These are phyloP conservation scores for Corythaeola cristata DNA, from an alignment of 2,113 vertebrate species.

Conservation along the genomic window DNA sequence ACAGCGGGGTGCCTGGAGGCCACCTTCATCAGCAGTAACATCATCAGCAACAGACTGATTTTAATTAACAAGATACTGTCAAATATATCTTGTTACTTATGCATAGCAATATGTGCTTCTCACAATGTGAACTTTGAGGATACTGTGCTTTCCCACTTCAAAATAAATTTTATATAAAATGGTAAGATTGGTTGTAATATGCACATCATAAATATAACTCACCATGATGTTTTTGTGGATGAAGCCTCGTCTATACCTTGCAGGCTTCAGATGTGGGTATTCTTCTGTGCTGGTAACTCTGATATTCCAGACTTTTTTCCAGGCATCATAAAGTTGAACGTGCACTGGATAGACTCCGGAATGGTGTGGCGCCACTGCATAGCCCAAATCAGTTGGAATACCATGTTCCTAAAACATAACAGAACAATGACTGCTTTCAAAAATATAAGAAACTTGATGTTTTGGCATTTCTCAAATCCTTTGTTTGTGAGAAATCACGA, in stretches of 20 bases:
- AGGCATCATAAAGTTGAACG: conserved; percentile 94
- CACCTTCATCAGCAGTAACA: conserved; percentile 19
- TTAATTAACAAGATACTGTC: conserved; percentile 14
- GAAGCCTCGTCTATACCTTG: conserved; percentile 91
- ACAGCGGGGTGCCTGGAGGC: not conserved
- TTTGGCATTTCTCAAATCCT: not conserved
- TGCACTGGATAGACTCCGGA: conserved; percentile 97
- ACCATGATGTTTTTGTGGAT: conserved; percentile 95
- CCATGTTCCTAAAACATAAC: conserved; percentile 84
- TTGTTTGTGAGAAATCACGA: not conserved
- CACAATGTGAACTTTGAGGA: not conserved
- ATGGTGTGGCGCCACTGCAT: conserved; percentile 95
- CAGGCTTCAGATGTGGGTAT: conserved; percentile 96
- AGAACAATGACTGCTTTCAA: not conserved
- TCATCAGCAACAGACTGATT: conserved; percentile 15
- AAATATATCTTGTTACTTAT: conserved; percentile 1
- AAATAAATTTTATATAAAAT: not conserved
- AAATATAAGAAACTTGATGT: not conserved
- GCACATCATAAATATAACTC: conserved; percentile 33
- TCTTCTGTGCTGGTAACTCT: conserved; percentile 96
- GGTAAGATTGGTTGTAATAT: not conserved
- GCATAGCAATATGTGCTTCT: not conserved
- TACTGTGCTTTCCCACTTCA: not conserved
- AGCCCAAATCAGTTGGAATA: conserved; percentile 93
- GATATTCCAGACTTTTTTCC: conserved; percentile 95